Evolutionary conservation across 2,888 invertebrate genomes (phyloP).

Genomic region (Physocephala rufipes): DNA sequence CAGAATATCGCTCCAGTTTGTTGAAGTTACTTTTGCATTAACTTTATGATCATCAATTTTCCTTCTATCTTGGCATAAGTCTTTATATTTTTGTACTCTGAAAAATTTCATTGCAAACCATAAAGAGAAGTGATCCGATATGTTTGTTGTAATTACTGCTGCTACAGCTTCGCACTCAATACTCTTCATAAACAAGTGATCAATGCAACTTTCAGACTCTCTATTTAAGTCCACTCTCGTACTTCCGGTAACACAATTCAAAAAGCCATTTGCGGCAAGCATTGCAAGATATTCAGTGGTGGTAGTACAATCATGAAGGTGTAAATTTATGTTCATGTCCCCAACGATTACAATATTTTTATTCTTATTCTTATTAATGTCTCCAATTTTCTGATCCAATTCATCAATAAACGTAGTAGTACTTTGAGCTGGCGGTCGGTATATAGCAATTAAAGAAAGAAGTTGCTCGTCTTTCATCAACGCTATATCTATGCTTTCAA

Average conservation of each 20-base stretch:
- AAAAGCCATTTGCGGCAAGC: constrained; percentile 14
- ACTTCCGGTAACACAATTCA: constrained; percentile 6
- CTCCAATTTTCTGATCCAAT: constrained; percentile 1
- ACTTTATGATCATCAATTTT: too few relatives aligned
- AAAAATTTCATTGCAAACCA: not conserved
- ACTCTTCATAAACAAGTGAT: constrained; percentile 19
- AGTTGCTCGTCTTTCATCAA: not conserved
- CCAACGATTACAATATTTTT: constrained; percentile 9
- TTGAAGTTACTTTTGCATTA: not conserved
- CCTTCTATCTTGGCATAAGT: not conserved
- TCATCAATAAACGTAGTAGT: constrained; percentile 10
- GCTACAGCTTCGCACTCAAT: not conserved
- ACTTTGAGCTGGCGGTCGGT: constrained; percentile 12
- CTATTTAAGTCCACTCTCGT: constrained; percentile 5
- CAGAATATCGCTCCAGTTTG: not conserved
- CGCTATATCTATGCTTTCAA: not conserved
- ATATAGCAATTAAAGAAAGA: constrained; percentile 2
- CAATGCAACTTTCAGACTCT: constrained; percentile 4
- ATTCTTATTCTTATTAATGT: constrained; percentile 3
- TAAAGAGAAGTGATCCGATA: constrained; percentile 31
- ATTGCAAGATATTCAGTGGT: constrained; percentile 10
- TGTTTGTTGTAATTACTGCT: not conserved
- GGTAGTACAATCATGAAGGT: not conserved
- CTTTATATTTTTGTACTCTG: not conserved
- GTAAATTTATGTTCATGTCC: constrained; percentile 30